Conservation (phyloP, 1,140 invertebrate species). For the Matsumurasca onukii region DNA sequence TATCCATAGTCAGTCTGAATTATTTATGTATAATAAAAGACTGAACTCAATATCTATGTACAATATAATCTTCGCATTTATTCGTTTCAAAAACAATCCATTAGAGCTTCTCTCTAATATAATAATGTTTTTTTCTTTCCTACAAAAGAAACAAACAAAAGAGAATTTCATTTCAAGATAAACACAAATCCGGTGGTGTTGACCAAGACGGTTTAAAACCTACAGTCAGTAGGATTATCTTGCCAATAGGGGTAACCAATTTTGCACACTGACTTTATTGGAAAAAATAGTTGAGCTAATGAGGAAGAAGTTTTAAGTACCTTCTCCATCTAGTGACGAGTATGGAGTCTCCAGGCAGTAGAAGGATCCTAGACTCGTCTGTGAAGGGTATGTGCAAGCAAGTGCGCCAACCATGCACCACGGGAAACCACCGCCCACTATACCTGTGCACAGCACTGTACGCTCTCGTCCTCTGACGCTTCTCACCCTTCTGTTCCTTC, state of each 20-base stretch:
- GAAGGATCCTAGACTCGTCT: slow-evolving; percentile 78
- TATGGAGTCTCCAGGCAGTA: slow-evolving; percentile 72
- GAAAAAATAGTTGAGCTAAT: too few species aligned
- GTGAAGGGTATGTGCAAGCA: slow-evolving; percentile 77
- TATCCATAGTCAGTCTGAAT: too few species aligned
- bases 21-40: too few species aligned
- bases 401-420: slow-evolving; percentile 71
- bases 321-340: slow-evolving; percentile 83
- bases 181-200: too few species aligned
- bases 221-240: too few species aligned
- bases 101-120: too few species aligned
- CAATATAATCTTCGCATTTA: too few species aligned
- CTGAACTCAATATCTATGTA: too few species aligned
- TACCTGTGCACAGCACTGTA: slow-evolving; percentile 66
- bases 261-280: too few species aligned
- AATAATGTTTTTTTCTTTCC: background rate
- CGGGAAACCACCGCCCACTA: slow-evolving; percentile 76
- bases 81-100: too few species aligned
- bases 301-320: too few species aligned
- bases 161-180: background rate
- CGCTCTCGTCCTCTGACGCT: slow-evolving; percentile 69
- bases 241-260: too few species aligned
- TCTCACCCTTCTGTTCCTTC: slow-evolving; percentile 84
- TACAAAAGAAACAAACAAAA: background rate
- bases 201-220: background rate